These are phyloP conservation scores for Heterodera schachtii DNA, from an alignment of 1,140 invertebrate species.

Conservation along the genomic window DNA sequence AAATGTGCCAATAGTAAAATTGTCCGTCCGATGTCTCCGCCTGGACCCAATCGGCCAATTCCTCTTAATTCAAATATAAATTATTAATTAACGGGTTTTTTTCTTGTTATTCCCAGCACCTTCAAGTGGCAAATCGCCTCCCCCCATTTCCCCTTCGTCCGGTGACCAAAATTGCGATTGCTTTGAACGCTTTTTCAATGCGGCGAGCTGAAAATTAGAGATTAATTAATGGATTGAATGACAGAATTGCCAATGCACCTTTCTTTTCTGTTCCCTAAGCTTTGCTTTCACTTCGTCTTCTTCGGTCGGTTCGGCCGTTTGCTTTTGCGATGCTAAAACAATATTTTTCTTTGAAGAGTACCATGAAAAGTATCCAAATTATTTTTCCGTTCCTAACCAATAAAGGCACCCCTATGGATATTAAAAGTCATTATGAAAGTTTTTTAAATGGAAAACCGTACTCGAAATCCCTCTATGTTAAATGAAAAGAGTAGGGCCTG, in stretches of 20 bases:
- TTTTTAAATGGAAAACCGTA: too few relatives aligned
- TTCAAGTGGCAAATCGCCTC: not conserved
- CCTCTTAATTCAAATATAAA: conserved; percentile 27
- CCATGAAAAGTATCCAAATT: too few relatives aligned
- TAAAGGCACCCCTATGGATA: too few relatives aligned
- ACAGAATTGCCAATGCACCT: conserved; percentile 3
- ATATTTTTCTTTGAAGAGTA: too few relatives aligned
- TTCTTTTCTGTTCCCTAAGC: conserved; percentile 32
- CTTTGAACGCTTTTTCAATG: conserved; percentile 48
- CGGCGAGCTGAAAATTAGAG: conserved; percentile 39
- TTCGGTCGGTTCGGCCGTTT: not conserved
- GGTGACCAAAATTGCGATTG: conserved; percentile 51
- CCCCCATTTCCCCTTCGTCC: conserved; percentile 55
- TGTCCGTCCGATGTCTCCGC: conserved; percentile 75
- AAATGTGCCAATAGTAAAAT: conserved; percentile 78
- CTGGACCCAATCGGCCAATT: conserved; percentile 73
- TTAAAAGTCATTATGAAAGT: too few relatives aligned
- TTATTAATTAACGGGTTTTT: not conserved
- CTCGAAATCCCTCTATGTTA: not conserved
- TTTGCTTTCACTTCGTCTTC: conserved; percentile 36
- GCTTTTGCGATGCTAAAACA: not conserved
- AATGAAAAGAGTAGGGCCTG: too few relatives aligned
- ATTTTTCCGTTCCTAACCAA: too few relatives aligned
- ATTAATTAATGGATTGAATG: not conserved
- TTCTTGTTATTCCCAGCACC: conserved; percentile 45